Percentiles rank a stretch among this genome's conserved stretches.
Evolutionary conservation across 2,113 vertebrate species (phyloP).

Genomic region (Ammodytes marinus): DNA sequence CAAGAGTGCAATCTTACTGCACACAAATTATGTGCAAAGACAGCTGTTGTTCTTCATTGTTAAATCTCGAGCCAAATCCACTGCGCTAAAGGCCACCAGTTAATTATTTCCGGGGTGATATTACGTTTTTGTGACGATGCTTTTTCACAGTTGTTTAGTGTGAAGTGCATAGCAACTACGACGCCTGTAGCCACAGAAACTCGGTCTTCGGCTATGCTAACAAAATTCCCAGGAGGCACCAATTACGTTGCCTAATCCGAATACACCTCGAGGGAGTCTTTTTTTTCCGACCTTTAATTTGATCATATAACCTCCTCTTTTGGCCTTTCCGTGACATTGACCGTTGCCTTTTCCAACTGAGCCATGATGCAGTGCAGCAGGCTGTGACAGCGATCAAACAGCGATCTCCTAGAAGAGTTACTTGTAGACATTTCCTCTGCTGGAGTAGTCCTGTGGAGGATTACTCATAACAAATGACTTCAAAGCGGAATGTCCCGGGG

Average conservation of each 20-base stretch:
- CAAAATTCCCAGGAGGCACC: background rate
- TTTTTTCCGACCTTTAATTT: constrained; percentile 21
- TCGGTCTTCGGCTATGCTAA: background rate
- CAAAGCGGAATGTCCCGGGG: constrained; percentile 64
- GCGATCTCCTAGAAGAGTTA: constrained; percentile 40
- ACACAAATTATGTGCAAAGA: constrained; percentile 22
- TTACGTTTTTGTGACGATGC: constrained; percentile 3
- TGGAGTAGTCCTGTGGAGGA: constrained; percentile 74
- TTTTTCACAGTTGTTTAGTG: background rate
- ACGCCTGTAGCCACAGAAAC: background rate
- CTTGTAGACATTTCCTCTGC: constrained; percentile 68
- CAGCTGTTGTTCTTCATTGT: constrained; percentile 37
- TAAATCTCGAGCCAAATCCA: background rate
- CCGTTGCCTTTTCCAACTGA: constrained; percentile 8
- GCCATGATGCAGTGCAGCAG: constrained; percentile 3
- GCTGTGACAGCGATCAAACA: constrained; percentile 38
- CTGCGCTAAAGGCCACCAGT: constrained; percentile 11
- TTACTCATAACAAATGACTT: constrained; percentile 84
- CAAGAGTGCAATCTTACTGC: background rate
- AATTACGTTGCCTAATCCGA: background rate
- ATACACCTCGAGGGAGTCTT: background rate
- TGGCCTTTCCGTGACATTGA: background rate
- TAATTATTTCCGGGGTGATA: background rate
- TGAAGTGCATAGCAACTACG: background rate
- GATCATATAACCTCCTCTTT: constrained; percentile 26